Base-by-base conservation (phyloP, 2,113 vertebrate genomes). In the Sylvia atricapilla region DNA sequence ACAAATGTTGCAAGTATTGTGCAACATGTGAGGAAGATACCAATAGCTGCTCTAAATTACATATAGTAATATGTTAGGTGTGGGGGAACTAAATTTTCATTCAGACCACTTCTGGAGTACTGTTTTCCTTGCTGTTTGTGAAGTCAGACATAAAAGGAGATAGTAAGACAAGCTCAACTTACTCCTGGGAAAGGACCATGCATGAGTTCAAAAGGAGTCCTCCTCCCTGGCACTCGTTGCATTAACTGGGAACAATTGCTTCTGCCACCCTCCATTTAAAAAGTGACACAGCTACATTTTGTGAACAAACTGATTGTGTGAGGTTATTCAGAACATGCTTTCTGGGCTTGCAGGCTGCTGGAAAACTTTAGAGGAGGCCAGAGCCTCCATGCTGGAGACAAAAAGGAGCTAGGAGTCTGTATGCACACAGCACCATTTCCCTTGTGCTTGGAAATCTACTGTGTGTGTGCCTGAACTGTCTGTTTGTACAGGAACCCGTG, bases 401-500 rank as follows among this genome's bases (percentile, higher is more conserved):
- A 67, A 67, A 72, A 64, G 44, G 35, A 79, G 30, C 27, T 3
- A 47, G 37, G 2, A 79, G 10, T 52, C 58, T 8, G 0, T 13
- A 75, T 14, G 41, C 33, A 59, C 20, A 64, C 30, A 72, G 9
- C 52, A 63, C 5, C 9, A 21, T 39, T 43, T 43, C 14, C 53
- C 46, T 11, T 52, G 30, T 2, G 3, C 76, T 30, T 73, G 25
- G 14, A 47, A 73, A 59, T 24, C n/a, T 50, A 6, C 28, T 18
- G 6, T 8, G 39, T 37, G 9, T 9, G 59, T 56, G 13, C 31
- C 41, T 73, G 30, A 84, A 76, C 33, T 21, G 14, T 35, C 21
- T 2, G 0, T 12, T 13, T 0, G 4, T 47, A 44, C 0, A 2
- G 62, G 46, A 74, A 33, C 28, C 27, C n/a, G 31, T 0, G 3